Evolutionary conservation across 2,888 invertebrate species (phyloP).

Genomic region (Craniophora ligustri): DNA sequence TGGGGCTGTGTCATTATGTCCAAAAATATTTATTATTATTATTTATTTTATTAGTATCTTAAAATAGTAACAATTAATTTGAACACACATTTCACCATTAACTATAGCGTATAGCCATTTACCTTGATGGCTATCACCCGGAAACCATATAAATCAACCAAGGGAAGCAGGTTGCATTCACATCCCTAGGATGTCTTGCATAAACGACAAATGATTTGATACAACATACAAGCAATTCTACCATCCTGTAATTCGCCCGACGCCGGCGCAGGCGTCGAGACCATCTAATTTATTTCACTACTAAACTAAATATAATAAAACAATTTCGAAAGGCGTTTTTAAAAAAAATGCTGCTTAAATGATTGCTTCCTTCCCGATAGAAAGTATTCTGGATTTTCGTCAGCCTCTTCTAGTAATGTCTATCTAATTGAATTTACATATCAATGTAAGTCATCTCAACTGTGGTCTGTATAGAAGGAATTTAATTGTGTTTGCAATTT

Average conservation of each 20-base stretch:
- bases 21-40: too few species aligned
- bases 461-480: slow-evolving; percentile 21
- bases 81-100: neutral
- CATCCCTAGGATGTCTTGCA: slow-evolving; percentile 46
- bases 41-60: too few species aligned
- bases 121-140: slow-evolving; percentile 39
- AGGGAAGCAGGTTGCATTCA: slow-evolving; percentile 33
- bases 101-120: neutral
- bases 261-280: too few species aligned
- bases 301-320: slow-evolving; percentile 35
- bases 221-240: slow-evolving; percentile 5
- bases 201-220: slow-evolving; percentile 18
- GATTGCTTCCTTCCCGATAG: slow-evolving; percentile 69
- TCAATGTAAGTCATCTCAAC: slow-evolving; percentile 53
- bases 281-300: slow-evolving; percentile 21
- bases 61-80: too few species aligned
- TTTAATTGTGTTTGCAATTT: slow-evolving; percentile 34
- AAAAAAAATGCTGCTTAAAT: slow-evolving; percentile 51
- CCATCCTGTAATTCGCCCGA: slow-evolving; percentile 39
- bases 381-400: slow-evolving; percentile 60
- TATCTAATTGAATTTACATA: slow-evolving; percentile 53
- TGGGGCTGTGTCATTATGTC: too few species aligned
- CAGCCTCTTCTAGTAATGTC: slow-evolving; percentile 26
- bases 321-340: slow-evolving; percentile 60
- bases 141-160: slow-evolving; percentile 30